Conservation (phyloP, 2,113 vertebrate genomes). For the Numida meleagris region DNA sequence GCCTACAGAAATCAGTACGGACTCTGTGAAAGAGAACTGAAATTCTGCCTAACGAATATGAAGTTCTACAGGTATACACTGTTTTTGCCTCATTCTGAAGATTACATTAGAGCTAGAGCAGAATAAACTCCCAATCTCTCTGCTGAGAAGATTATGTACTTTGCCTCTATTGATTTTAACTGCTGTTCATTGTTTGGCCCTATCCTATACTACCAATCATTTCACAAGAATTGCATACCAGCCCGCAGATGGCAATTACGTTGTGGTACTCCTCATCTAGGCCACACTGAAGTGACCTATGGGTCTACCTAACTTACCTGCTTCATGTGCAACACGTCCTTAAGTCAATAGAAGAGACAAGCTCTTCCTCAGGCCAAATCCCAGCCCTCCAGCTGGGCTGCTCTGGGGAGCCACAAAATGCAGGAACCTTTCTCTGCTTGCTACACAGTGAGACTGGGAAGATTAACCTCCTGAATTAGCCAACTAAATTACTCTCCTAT, state of each 20-base stretch:
- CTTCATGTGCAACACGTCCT: not conserved
- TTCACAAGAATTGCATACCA: not conserved
- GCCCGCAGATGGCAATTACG: not conserved
- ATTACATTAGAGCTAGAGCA: not conserved
- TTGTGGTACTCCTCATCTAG: not conserved
- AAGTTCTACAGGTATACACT: not conserved
- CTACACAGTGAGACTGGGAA: not conserved
- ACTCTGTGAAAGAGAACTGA: not conserved
- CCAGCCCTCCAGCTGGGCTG: not conserved
- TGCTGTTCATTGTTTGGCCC: not conserved
- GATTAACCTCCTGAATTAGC: not conserved
- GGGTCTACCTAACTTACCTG: not conserved
- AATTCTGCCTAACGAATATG: not conserved
- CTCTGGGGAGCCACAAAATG: not conserved
- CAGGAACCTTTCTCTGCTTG: not conserved
- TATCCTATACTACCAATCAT: not conserved
- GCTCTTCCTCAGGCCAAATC: not conserved
- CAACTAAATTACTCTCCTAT: not conserved
- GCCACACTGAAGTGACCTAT: not conserved
- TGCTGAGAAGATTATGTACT: not conserved
- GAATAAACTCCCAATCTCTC: not conserved
- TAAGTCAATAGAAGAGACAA: not conserved
- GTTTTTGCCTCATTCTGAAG: not conserved
- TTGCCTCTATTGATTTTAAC: fast-evolving
- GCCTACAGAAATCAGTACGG: not conserved